These are phyloP conservation scores for Zeugodacus cucurbitae DNA, from an alignment of 1,140 invertebrate genomes.

Conservation along the genomic window DNA sequence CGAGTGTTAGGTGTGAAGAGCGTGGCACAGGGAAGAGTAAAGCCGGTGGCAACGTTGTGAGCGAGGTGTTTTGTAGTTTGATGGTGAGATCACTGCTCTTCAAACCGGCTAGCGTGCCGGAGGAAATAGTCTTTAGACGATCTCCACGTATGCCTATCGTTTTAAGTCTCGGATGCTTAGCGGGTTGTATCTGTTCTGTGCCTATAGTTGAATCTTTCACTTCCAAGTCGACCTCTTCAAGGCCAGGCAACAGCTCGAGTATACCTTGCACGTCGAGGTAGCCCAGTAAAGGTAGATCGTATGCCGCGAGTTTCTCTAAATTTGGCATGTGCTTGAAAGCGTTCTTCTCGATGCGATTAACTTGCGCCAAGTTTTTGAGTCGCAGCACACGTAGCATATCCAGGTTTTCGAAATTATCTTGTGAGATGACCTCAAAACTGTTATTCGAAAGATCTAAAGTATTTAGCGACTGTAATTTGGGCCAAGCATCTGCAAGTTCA, in stretches of 20 bases:
- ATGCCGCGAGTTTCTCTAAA: conserved; percentile 76
- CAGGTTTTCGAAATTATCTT: conserved; percentile 79
- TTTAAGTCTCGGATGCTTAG: conserved; percentile 81
- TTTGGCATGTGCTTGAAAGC: conserved; percentile 80
- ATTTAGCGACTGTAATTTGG: conserved; percentile 75
- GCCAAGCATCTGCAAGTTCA: conserved; percentile 73
- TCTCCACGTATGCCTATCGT: conserved; percentile 80
- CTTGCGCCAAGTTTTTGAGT: conserved; percentile 75
- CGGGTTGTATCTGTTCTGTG: conserved; percentile 82
- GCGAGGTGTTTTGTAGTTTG: conserved; percentile 81
- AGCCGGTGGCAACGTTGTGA: conserved; percentile 80
- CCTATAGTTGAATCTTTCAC: conserved; percentile 85
- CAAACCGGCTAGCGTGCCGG: conserved; percentile 84
- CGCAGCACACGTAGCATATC: conserved; percentile 73
- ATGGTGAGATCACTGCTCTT: conserved; percentile 78
- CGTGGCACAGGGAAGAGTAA: conserved; percentile 89
- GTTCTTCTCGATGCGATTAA: conserved; percentile 82
- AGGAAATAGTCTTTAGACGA: conserved; percentile 80
- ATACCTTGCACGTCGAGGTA: conserved; percentile 87
- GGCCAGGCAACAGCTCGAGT: conserved; percentile 74
- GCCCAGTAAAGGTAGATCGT: conserved; percentile 80
- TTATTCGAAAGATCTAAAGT: conserved; percentile 83
- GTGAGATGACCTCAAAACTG: conserved; percentile 76
- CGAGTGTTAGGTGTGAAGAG: conserved; percentile 81
- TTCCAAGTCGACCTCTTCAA: conserved; percentile 84